Conservation (phyloP, 2,113 vertebrate genomes). For the Phyllostomus hastatus region DNA sequence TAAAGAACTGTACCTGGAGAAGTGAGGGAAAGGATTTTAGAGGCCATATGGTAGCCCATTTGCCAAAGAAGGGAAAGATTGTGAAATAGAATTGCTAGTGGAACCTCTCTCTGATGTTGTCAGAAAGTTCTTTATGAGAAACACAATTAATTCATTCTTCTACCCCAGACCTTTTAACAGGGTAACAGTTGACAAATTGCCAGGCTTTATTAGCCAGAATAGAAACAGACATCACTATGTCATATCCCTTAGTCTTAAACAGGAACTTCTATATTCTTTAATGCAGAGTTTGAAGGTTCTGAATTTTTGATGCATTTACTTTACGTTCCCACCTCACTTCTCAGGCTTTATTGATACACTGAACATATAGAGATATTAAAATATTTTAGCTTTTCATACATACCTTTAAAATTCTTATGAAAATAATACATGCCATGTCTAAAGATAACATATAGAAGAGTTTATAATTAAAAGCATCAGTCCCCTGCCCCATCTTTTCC, state of each 20-base stretch:
- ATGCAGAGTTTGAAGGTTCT: background rate
- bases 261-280: background rate
- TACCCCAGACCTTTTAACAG: background rate
- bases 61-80: background rate
- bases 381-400: background rate
- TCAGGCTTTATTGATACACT: background rate
- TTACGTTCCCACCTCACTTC: background rate
- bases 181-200: background rate
- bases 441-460: background rate
- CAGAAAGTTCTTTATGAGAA: constrained; percentile 23
- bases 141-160: background rate
- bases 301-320: background rate
- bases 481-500: background rate
- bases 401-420: background rate
- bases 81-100: background rate
- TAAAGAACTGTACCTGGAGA: background rate
- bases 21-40: background rate
- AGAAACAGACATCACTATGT: background rate
- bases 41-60: background rate
- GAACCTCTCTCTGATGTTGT: background rate
- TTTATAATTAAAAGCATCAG: background rate
- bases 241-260: background rate
- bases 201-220: background rate
- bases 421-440: background rate
- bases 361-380: background rate